Evolutionary conservation across 1,140 invertebrate species (phyloP).

Genomic region (Heterodera carotae): DNA sequence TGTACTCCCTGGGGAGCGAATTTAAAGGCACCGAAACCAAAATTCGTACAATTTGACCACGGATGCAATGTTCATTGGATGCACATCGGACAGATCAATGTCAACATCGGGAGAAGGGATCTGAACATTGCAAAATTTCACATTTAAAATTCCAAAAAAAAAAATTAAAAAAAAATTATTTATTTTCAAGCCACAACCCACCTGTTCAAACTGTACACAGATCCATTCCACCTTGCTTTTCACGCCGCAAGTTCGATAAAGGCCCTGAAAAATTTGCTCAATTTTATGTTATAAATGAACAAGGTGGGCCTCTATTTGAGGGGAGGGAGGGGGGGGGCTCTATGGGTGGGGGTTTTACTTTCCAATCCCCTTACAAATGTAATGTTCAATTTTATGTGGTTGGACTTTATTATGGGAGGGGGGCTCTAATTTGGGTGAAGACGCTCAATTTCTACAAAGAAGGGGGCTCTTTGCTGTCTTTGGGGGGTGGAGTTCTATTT

Average conservation of each 20-base stretch:
- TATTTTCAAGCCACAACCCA: neutral
- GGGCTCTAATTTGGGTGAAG: neutral
- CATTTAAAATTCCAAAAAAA: neutral
- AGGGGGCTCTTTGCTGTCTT: too few species aligned
- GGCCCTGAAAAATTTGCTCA: conserved; percentile 55
- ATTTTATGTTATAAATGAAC: too few species aligned
- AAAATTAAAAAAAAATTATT: neutral
- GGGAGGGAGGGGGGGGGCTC: too few species aligned
- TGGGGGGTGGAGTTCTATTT: too few species aligned
- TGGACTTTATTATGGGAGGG: too few species aligned
- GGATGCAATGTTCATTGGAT: conserved; percentile 65
- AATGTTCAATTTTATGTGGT: too few species aligned
- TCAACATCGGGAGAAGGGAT: conserved; percentile 7
- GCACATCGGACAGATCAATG: conserved; percentile 56
- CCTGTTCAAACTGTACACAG: conserved; percentile 60
- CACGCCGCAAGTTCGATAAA: conserved; percentile 64
- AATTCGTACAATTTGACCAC: conserved; percentile 76
- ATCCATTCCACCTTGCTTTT: conserved; percentile 65
- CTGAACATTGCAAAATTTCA: neutral
- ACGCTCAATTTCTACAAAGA: conserved; percentile 29
- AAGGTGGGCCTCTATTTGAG: too few species aligned
- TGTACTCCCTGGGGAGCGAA: too few species aligned
- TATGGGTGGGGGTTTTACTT: too few species aligned
- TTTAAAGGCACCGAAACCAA: too few species aligned
- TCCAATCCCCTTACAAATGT: too few species aligned